Conservation (phyloP, 2,888 invertebrate species). For the Mesopsocus fuscifrons region DNA sequence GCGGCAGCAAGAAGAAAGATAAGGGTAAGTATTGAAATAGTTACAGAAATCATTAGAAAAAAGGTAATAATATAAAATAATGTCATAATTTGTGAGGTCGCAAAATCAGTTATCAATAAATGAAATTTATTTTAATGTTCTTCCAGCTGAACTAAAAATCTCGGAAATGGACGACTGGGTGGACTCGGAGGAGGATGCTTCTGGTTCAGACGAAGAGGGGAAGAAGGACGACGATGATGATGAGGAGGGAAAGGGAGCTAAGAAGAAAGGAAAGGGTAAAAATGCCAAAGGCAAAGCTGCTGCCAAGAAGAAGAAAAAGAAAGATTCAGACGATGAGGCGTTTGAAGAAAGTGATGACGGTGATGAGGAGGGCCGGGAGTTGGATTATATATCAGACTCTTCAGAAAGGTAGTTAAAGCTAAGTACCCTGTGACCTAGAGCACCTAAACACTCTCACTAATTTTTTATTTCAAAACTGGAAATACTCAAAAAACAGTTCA, state of each 20-base stretch:
- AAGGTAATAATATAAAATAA: constrained; percentile 22
- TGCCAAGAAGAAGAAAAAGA: constrained; percentile 53
- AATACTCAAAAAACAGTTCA: constrained; percentile 7
- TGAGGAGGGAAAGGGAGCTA: constrained; percentile 35
- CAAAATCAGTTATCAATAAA: too few relatives aligned
- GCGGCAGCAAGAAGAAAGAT: constrained; percentile 17
- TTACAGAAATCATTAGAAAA: constrained; percentile 22
- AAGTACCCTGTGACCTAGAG: too few relatives aligned
- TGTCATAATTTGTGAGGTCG: too few relatives aligned
- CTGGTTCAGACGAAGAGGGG: constrained; percentile 45
- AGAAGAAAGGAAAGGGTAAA: constrained; percentile 45
- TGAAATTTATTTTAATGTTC: too few relatives aligned
- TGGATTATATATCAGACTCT: constrained; percentile 84
- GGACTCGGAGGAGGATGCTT: constrained; percentile 56
- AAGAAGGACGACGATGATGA: constrained; percentile 42
- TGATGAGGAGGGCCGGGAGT: constrained; percentile 86
- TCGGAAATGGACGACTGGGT: constrained; percentile 93
- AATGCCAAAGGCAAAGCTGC: constrained; percentile 21
- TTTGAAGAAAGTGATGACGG: constrained; percentile 95
- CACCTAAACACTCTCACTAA: too few relatives aligned
- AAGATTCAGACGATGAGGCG: constrained; percentile 72
- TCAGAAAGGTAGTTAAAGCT: constrained; percentile 54
- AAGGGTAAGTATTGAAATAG: constrained; percentile 18
- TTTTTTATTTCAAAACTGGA: neutral
- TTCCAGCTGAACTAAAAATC: constrained; percentile 49